Evolutionary conservation across 2,113 vertebrate genomes (phyloP).

Genomic region (Pelecanoides urinatrix): DNA sequence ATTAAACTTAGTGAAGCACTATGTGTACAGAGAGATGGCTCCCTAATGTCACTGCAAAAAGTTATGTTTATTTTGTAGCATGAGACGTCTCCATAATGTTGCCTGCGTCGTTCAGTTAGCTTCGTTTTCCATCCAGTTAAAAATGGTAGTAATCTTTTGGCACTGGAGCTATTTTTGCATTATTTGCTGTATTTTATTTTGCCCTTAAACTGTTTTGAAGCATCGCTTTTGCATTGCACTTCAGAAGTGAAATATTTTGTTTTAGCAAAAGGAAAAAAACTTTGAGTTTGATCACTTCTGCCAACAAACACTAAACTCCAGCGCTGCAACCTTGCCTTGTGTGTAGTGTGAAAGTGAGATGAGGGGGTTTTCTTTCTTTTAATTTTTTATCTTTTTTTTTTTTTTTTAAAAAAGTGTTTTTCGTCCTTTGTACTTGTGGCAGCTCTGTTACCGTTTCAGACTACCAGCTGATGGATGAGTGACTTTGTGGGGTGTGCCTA

Average conservation of each 20-base stretch:
- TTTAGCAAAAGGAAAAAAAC: not conserved
- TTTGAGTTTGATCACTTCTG: not conserved
- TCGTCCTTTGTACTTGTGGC: not conserved
- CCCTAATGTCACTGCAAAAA: not conserved
- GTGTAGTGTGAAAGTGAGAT: not conserved
- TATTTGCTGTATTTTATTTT: not conserved
- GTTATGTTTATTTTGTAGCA: not conserved
- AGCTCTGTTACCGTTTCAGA: not conserved
- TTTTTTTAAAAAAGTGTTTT: not conserved
- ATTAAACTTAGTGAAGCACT: not conserved
- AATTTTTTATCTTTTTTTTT: not conserved
- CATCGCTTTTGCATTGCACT: rapidly evolving
- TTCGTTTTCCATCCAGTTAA: not conserved
- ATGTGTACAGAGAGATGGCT: not conserved
- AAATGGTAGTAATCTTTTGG: not conserved
- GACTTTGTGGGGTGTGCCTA: not conserved
- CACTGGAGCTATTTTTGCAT: not conserved
- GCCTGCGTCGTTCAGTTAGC: not conserved
- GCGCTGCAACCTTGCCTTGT: not conserved
- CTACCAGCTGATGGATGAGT: not conserved
- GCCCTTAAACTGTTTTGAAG: not conserved
- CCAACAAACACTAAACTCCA: not conserved
- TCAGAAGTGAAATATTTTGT: not conserved
- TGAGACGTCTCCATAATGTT: not conserved
- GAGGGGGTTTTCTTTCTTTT: rapidly evolving